A percentile compares a stretch with the other conserved stretches of the same genome.
These are phyloP conservation scores for Poecilia velifera DNA, from an alignment of 2,797 vertebrate genomes.

Conservation along the genomic window DNA sequence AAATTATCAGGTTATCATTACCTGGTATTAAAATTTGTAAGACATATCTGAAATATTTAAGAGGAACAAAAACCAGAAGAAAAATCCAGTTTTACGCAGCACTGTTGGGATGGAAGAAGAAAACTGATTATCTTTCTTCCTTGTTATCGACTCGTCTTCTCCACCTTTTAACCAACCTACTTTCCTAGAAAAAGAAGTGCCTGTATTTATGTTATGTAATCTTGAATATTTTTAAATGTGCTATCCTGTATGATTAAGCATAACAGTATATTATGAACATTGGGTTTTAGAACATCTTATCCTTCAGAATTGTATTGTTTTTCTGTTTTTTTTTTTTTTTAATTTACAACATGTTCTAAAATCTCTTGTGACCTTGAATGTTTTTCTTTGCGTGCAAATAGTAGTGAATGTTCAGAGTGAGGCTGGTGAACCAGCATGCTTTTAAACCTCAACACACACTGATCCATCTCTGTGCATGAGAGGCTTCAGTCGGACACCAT, in stretches of 20 bases:
- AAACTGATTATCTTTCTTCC: background rate
- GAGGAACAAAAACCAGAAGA: background rate
- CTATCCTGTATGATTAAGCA: background rate
- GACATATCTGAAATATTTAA: background rate
- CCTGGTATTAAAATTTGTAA: background rate
- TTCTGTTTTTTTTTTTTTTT: background rate
- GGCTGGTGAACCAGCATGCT: constrained; percentile 51
- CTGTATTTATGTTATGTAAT: constrained; percentile 1
- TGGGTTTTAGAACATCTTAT: background rate
- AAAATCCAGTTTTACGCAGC: background rate
- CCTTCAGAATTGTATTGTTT: background rate
- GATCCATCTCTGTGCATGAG: constrained; percentile 79
- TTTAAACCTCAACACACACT: constrained; percentile 60
- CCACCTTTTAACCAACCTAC: background rate
- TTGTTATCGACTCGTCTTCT: background rate
- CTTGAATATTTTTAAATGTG: background rate
- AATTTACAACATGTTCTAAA: background rate
- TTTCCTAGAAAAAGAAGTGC: constrained; percentile 4
- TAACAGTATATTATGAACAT: background rate
- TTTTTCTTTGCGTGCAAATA: constrained; percentile 41
- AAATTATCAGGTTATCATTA: background rate
- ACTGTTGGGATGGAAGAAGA: background rate
- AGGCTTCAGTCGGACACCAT: constrained; percentile 60
- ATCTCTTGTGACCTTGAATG: constrained; percentile 48
- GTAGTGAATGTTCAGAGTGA: constrained; percentile 1